Percentiles rank a stretch among this genome's conserved stretches.
phyloP scores from a whole-genome alignment of 2,797 vertebrate species.

The Hybognathus amarus region DNA sequence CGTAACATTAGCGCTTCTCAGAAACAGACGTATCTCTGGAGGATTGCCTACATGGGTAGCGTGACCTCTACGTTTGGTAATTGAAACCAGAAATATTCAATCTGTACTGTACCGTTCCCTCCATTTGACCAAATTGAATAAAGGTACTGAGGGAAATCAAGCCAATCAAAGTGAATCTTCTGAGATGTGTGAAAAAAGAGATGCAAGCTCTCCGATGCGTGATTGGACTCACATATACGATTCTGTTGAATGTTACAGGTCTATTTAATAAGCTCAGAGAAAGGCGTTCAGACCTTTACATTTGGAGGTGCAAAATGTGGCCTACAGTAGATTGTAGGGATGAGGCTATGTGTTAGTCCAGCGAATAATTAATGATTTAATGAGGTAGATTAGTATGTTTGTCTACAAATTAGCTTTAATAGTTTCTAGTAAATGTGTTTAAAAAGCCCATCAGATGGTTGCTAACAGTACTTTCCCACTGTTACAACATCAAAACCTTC shows the following conservation, averaged over 20 bases:
- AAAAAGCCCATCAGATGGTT: neutral
- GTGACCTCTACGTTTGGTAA: slow-evolving; percentile 42
- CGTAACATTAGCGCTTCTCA: slow-evolving; percentile 22
- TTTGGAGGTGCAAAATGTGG: neutral
- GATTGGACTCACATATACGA: slow-evolving; percentile 21
- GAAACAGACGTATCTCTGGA: slow-evolving; percentile 27
- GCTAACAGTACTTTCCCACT: neutral
- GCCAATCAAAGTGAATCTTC: slow-evolving; percentile 36
- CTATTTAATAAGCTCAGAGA: slow-evolving; percentile 18
- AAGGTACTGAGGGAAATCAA: slow-evolving; percentile 46
- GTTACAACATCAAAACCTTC: neutral
- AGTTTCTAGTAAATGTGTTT: neutral
- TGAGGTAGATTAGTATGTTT: neutral
- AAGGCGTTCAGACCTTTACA: neutral
- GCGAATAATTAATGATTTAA: neutral
- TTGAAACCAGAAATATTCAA: slow-evolving; percentile 49
- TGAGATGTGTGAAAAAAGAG: slow-evolving; percentile 44
- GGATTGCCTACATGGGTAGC: slow-evolving; percentile 31
- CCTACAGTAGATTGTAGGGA: neutral
- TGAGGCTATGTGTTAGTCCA: neutral
- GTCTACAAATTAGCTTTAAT: neutral
- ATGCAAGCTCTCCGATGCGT: slow-evolving; percentile 32
- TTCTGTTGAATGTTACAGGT: slow-evolving; percentile 13
- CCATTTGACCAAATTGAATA: slow-evolving; percentile 55
- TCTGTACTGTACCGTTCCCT: slow-evolving; percentile 40